Base-by-base conservation (phyloP, 2,888 invertebrate genomes). In the Agonopterix arenella region DNA sequence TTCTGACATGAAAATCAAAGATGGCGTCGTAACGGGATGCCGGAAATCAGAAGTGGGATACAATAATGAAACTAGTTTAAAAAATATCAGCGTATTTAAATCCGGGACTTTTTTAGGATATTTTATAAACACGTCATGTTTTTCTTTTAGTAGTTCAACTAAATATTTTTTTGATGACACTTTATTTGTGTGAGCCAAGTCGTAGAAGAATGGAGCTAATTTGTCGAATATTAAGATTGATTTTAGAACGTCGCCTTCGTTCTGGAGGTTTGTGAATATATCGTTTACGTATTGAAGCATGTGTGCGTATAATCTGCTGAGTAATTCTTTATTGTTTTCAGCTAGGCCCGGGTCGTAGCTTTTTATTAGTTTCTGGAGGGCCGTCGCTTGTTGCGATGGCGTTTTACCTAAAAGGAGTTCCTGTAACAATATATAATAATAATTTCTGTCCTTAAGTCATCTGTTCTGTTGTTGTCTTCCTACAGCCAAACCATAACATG, bases 21-120 rank as follows among this genome's bases (percentile, higher is more conserved):
- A 89, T n/a, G 97, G 97, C 10, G 96, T 96, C n/a, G 95, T 94
- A 3, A 98, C 92, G 0, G 94, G 93, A 90, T 98, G 98, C 42
- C 93, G 90, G 73, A 94, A 96, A 81, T 98, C 98, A 0, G 98
- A 97, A 0, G 97, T 94, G 0, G 98, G 95, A 80, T 95, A 98
- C 49, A 98, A 73, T 44, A 94, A 78, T 7, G 95, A 93, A 3
- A 96, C 90, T 56, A 97, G 69, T 83, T 97, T 97, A 53, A 98
- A 93, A 68, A 96, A 93, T 57, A 97, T 83, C 41, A 98, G 74
- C 66, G 93, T 93, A 60, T 95, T 93, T 45, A 94, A 71, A 48
- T 90, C 85, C 0, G 95, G 95, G 66, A 92, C 92, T 50, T 61
- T 78, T 64, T 91, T 93, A 1, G 80, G 78, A 45, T 90, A 90